Evolutionary conservation across 2,888 invertebrate genomes (phyloP), one percentile per base, ranked within the genome.

Genomic region (Drosophila subquinaria): DNA sequence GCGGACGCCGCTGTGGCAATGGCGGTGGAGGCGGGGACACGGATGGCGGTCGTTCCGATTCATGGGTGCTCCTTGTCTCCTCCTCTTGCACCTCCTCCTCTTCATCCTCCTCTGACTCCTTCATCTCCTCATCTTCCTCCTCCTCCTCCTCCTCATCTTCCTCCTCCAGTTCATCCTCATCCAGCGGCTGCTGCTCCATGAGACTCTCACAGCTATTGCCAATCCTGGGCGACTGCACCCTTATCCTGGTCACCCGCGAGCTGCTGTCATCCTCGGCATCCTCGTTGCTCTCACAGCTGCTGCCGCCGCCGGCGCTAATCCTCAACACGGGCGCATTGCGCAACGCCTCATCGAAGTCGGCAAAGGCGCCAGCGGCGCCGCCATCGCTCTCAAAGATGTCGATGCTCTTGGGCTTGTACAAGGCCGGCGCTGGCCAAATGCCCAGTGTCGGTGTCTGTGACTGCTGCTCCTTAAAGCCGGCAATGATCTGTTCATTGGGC

Each of bases 341-440:
- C 42, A 93, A 70, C 6, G 84, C 90, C 59, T 92, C 92, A 15
- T 92, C 92, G 65, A 93, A 93, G 53, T 92, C 92, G 11, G 85
- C 91, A 55, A 92, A 92, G 2, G 88, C 90, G 0, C 82, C 77
- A 0, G 83, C 87, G 6, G 76, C 73, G 5, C 81, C 77, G 5
- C 72, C 81, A 6, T 85, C 87, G 11, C 81, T 71, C 51, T 90
- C 86, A 50, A 93, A 93, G n/a, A 92, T 92, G 47, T 92, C 92
- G 8, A 92, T 89, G 60, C 91, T 92, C 23, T 86, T 89, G n/a
- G 89, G 73, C 69, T 92, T 92, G 63, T 90, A 91, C 3, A 92
- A 30, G 0, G 76, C 61, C 2, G 86, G 77, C 0, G 74, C 76
- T 10, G 85, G 73, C 86, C 83, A 84, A 13, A 62, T 42, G 8